Evolutionary conservation across 2,888 invertebrate species (phyloP).

Genomic region (Dorcus parallelipipedus): DNA sequence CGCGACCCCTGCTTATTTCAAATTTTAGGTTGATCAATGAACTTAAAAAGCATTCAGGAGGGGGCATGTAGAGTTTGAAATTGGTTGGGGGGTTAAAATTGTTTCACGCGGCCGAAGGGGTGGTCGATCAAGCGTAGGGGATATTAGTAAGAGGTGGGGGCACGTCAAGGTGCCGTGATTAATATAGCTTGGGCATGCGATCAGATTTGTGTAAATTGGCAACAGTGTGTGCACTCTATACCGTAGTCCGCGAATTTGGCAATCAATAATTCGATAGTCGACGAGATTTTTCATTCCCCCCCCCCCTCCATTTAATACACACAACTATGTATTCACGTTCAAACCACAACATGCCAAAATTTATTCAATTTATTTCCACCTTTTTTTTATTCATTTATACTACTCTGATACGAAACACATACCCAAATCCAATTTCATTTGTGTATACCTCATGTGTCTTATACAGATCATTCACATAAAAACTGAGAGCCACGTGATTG

Average conservation of each 20-base stretch:
- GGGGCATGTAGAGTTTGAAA: slow-evolving; percentile 26
- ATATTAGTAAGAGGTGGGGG: slow-evolving; percentile 42
- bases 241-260: slow-evolving; percentile 36
- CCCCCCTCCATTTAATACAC: neutral
- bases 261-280: slow-evolving; percentile 39
- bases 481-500: too few relatives aligned
- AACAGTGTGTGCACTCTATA: slow-evolving; percentile 35
- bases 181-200: slow-evolving; percentile 55
- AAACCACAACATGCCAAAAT: neutral
- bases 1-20: slow-evolving; percentile 36
- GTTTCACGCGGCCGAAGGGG: slow-evolving; percentile 41
- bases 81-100: slow-evolving; percentile 36
- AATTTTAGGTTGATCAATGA: slow-evolving; percentile 43
- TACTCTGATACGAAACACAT: too few relatives aligned
- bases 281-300: neutral
- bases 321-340: neutral
- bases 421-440: too few relatives aligned
- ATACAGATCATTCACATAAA: too few relatives aligned
- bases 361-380: slow-evolving; percentile 5
- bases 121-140: slow-evolving; percentile 36
- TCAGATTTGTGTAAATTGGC: slow-evolving; percentile 51
- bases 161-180: slow-evolving; percentile 54
- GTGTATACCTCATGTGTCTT: too few relatives aligned
- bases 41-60: slow-evolving; percentile 38
- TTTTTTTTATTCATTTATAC: neutral